phyloP scores from a whole-genome alignment of 2,113 vertebrate species.

The Pongo pygmaeus region DNA sequence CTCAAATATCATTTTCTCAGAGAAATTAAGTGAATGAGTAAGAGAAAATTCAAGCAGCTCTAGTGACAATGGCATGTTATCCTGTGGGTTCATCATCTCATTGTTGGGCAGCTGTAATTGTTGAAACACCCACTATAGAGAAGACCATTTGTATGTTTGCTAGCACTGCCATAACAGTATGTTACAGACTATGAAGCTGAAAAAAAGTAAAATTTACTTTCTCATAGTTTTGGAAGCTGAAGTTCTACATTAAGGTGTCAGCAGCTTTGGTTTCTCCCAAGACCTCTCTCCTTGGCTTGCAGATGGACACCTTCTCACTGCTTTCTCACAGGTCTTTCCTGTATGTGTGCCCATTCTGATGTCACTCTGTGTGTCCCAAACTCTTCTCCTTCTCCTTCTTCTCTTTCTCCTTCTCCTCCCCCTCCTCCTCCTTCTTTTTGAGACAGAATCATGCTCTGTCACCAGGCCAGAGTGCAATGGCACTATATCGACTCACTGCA shows the following conservation, averaged over 20 bases:
- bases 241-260: not conserved
- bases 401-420: too few relatives aligned
- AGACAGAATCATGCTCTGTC: too few relatives aligned
- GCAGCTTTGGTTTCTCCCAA: not conserved
- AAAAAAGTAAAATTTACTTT: not conserved
- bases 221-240: not conserved
- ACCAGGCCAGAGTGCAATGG: too few relatives aligned
- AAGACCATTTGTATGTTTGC: not conserved
- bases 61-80: too few relatives aligned
- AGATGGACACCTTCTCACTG: not conserved
- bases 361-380: not conserved
- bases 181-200: not conserved
- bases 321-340: not conserved
- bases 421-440: too few relatives aligned
- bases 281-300: not conserved
- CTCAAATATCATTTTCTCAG: not conserved
- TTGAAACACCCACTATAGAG: accelerated
- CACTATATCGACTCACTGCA: too few relatives aligned
- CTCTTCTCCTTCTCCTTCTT: too few relatives aligned
- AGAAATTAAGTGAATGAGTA: not conserved
- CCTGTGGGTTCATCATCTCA: accelerated
- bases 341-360: not conserved
- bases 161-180: not conserved
- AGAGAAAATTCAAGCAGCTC: not conserved
- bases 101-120: not conserved